Evolutionary conservation across 2,888 invertebrate species (phyloP).

Genomic region (Drosophila hawaiiensis): DNA sequence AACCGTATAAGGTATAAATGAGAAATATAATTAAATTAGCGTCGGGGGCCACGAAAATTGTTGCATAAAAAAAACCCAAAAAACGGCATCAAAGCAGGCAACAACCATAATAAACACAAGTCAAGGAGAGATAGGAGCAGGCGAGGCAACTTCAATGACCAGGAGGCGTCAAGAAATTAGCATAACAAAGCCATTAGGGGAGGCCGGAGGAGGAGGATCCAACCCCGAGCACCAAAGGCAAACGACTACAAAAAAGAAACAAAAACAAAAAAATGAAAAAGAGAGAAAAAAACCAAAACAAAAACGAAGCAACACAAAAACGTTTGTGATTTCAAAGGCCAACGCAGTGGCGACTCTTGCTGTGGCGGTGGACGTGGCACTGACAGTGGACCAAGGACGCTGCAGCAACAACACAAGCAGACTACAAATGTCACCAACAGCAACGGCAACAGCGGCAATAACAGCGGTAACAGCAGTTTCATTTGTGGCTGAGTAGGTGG

Average conservation of each 20-base stretch:
- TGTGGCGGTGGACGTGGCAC: constrained; percentile 38
- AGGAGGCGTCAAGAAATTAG: constrained; percentile 75
- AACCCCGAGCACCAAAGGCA: constrained; percentile 12
- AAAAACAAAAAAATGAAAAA: neutral
- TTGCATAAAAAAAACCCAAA: constrained; percentile 34
- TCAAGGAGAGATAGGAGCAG: constrained; percentile 7
- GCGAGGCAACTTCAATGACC: constrained; percentile 57
- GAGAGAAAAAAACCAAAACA: neutral
- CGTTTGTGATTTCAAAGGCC: constrained; percentile 71
- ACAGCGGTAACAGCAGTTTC: constrained; percentile 31
- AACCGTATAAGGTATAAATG: constrained; percentile 6
- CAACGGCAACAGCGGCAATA: constrained; percentile 25
- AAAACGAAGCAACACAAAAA: constrained; percentile 13
- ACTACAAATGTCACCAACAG: constrained; percentile 63
- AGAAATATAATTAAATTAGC: constrained; percentile 68
- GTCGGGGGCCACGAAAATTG: constrained; percentile 42
- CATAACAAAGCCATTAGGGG: constrained; percentile 74
- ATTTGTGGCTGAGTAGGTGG: constrained; percentile 26
- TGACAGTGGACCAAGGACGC: constrained; percentile 55
- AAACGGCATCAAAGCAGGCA: constrained; percentile 43
- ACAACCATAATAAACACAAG: constrained; percentile 32
- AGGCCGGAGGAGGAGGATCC: constrained; percentile 31
- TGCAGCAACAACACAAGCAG: constrained; percentile 34
- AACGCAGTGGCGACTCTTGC: constrained; percentile 26
- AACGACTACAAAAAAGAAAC: constrained; percentile 12